Conservation (phyloP, 2,797 vertebrate genomes). For the Oryzias dopingdopingensis region DNA sequence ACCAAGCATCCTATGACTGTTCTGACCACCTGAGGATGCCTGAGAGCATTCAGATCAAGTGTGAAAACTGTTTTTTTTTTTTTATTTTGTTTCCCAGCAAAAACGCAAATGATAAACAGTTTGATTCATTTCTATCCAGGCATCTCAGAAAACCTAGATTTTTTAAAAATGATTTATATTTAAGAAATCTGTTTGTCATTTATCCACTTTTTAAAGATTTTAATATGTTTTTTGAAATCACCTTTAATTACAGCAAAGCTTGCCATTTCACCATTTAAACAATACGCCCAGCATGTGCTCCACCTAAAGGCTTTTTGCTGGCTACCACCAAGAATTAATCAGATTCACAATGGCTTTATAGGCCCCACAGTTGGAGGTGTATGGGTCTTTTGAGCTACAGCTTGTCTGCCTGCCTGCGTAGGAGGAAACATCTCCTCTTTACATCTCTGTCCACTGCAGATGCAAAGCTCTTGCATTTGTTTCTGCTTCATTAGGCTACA, state of each 20-base stretch:
- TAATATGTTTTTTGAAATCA: too few relatives aligned
- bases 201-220: too few relatives aligned
- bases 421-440: conserved; percentile 67
- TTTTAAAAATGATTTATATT: too few relatives aligned
- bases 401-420: conserved; percentile 58
- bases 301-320: conserved; percentile 25
- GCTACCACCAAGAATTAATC: conserved; percentile 30
- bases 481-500: conserved; percentile 41
- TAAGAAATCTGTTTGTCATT: too few relatives aligned
- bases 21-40: conserved; percentile 32
- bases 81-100: background rate
- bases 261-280: too few relatives aligned
- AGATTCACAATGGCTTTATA: conserved; percentile 31
- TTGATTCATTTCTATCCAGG: too few relatives aligned
- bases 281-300: too few relatives aligned
- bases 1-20: conserved; percentile 1
- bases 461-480: conserved; percentile 36
- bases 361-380: conserved; percentile 51
- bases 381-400: conserved; percentile 47
- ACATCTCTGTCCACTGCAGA: conserved; percentile 52
- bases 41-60: conserved; percentile 29
- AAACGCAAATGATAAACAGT: too few relatives aligned
- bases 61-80: conserved; percentile 21
- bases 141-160: too few relatives aligned
- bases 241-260: too few relatives aligned